Evolutionary conservation across 1,140 invertebrate species (phyloP).

Genomic region (Zaprionus africanus): DNA sequence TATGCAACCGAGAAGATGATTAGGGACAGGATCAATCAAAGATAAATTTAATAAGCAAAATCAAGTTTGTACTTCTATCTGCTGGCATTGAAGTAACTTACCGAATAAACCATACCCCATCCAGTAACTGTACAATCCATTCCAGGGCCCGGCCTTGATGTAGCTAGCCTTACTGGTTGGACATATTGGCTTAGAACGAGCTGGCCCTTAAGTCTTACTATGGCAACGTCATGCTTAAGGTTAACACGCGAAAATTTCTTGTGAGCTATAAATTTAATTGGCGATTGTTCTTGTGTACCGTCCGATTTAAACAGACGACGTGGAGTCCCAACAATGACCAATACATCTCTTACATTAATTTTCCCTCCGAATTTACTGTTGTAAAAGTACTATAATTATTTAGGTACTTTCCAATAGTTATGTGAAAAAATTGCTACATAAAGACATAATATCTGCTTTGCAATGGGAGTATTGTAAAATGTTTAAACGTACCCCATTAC

Average conservation of each 20-base stretch:
- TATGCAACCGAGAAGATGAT: neutral
- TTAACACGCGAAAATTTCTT: constrained; percentile 20
- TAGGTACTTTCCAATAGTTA: too few relatives aligned
- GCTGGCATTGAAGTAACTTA: constrained; percentile 10
- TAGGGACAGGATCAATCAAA: neutral
- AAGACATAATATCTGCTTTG: neutral
- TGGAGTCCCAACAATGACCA: constrained; percentile 54
- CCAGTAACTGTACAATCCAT: constrained; percentile 53
- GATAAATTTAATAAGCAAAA: neutral
- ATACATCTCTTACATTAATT: neutral
- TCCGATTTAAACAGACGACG: constrained; percentile 30
- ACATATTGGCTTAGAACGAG: neutral
- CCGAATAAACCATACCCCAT: constrained; percentile 68
- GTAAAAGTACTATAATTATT: neutral
- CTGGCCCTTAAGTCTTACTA: constrained; percentile 36
- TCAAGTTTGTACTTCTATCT: neutral
- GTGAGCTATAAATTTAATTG: constrained; percentile 29
- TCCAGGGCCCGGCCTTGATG: neutral
- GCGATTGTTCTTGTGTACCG: constrained; percentile 26
- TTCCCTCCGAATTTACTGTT: neutral
- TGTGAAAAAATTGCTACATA: neutral
- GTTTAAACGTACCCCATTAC: constrained; percentile 41
- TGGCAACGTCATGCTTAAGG: constrained; percentile 44
- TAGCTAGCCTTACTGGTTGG: constrained; percentile 10
- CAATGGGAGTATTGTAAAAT: neutral